phyloP scores from a whole-genome alignment of 1,140 invertebrate genomes.

The Drosophila jambulina region DNA sequence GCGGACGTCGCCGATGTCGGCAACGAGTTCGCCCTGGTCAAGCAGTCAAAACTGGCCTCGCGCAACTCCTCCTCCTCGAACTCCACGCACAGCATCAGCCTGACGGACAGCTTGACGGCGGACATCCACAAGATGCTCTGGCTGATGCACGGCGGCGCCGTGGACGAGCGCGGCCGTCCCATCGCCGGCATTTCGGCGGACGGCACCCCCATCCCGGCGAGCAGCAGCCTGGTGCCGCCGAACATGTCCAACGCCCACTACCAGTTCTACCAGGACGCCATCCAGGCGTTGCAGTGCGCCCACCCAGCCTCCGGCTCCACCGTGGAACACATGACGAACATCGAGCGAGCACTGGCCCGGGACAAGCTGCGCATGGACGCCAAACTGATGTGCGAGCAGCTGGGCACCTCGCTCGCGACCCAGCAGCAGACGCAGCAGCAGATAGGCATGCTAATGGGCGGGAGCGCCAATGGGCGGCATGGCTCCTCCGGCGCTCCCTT shows the following conservation, averaged over 20 bases:
- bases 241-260: constrained; percentile 80
- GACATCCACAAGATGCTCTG: constrained; percentile 84
- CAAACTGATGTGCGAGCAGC: constrained; percentile 74
- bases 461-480: constrained; percentile 13
- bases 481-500: constrained; percentile 11
- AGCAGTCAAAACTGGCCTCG: constrained; percentile 55
- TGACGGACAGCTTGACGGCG: constrained; percentile 76
- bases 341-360: constrained; percentile 60
- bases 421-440: constrained; percentile 40
- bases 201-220: constrained; percentile 60
- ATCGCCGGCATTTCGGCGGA: constrained; percentile 61
- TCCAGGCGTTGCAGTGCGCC: constrained; percentile 69
- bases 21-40: constrained; percentile 60
- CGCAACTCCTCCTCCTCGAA: constrained; percentile 78
- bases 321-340: constrained; percentile 65
- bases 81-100: constrained; percentile 76
- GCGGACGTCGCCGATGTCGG: not conserved
- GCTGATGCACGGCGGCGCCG: constrained; percentile 74
- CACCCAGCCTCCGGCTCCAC: constrained; percentile 51
- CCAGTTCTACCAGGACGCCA: constrained; percentile 81
- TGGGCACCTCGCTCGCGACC: constrained; percentile 11
- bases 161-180: constrained; percentile 74
- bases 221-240: constrained; percentile 61
- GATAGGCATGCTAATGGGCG: constrained; percentile 55
- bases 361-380: constrained; percentile 69